Evolutionary conservation across 2,113 vertebrate species (phyloP).

Genomic region (Phaetusa simplex): DNA sequence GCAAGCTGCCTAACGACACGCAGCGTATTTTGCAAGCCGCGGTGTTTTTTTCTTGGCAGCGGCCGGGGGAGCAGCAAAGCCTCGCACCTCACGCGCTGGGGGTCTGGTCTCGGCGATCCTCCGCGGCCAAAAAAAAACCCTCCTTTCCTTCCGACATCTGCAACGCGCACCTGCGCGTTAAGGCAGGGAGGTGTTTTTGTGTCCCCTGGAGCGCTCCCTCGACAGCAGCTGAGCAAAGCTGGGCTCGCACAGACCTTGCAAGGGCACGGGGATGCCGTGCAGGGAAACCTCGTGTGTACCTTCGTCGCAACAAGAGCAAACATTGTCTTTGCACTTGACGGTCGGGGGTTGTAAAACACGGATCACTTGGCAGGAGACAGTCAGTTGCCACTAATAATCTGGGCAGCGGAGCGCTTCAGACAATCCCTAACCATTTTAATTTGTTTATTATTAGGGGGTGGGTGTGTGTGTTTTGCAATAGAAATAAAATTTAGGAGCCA

Average conservation of each 20-base stretch:
- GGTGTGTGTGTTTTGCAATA: neutral
- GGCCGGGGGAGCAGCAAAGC: neutral
- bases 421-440: neutral
- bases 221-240: neutral
- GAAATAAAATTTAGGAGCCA: neutral
- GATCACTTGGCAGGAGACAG: neutral
- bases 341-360: accelerated
- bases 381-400: neutral
- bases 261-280: accelerated
- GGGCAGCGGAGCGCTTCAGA: neutral
- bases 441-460: neutral
- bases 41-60: neutral
- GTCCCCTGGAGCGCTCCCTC: neutral
- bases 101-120: neutral
- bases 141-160: neutral
- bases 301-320: neutral
- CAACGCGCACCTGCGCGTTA: accelerated
- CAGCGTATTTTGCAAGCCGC: accelerated
- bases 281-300: neutral
- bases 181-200: neutral
- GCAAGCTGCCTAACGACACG: accelerated
- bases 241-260: neutral
- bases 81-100: accelerated
- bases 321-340: neutral
- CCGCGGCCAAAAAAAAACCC: accelerated